phyloP scores from a whole-genome alignment of 2,113 vertebrate species.

The Gymnogyps californianus region DNA sequence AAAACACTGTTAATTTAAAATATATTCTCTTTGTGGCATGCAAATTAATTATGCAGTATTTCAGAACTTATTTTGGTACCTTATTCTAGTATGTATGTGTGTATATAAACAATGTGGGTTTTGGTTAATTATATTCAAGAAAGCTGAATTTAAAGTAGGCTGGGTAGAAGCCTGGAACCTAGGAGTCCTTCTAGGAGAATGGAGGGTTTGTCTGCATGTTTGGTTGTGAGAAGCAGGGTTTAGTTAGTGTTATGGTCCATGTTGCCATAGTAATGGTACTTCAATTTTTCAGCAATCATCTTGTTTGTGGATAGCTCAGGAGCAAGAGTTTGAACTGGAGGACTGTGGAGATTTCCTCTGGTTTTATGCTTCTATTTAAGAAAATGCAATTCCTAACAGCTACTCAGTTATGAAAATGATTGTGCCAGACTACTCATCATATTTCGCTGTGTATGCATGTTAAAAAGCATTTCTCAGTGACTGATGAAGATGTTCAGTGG shows the following conservation, averaged over 20 bases:
- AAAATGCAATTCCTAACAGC: not conserved
- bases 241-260: accelerated
- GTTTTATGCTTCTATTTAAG: not conserved
- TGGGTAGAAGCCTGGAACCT: not conserved
- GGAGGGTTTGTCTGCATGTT: not conserved
- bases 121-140: not conserved
- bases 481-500: not conserved
- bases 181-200: not conserved
- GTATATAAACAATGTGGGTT: not conserved
- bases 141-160: not conserved
- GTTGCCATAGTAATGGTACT: not conserved
- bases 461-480: not conserved
- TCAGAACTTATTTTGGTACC: not conserved
- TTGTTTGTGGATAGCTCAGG: not conserved
- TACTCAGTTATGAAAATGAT: not conserved
- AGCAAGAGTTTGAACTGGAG: not conserved
- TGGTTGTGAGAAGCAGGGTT: not conserved
- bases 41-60: not conserved
- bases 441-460: not conserved
- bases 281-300: not conserved
- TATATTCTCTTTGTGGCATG: not conserved
- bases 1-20: not conserved
- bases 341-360: not conserved
- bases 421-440: not conserved
- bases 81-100: not conserved